Evolutionary conservation across 2,888 invertebrate genomes (phyloP), one percentile per base, ranked within the genome.

Genomic region (Spilosoma lubricipeda): DNA sequence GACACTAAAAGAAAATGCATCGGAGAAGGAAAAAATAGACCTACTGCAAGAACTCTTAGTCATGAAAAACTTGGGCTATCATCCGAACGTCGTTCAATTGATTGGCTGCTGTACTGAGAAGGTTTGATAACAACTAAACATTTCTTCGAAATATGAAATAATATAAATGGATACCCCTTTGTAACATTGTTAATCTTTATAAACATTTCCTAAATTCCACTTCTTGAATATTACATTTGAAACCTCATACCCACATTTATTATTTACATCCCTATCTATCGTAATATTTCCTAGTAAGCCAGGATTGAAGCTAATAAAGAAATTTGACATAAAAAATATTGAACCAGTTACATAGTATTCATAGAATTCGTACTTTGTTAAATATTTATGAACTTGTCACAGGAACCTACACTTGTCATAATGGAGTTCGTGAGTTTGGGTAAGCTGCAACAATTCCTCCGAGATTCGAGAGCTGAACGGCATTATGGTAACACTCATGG

Each of bases 1-100:
- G 93, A 99, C 99, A 0, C 95, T 99, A n/a, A 99, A 99, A 94
- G 99, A 98, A 91, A 98, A 98, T 86, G 98, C 99, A 0, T 97
- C 98, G 1, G 98, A 98, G 89, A 97, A 98, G 73, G 99, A 99
- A 90, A 97, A 98, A 82, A 96, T 97, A 56, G 99, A 99, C 91
- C 95, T 99, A n/a, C 91, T 98, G 0, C 98, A 98, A 70, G 99
- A 99, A 90, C 93, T 99, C 48, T 96, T 98, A 85, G 98, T 99
- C 48, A 99, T 99, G 99, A 99, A 99, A 94, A 97, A 97, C 89
- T 95, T 99, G 74, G 98, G 98, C 69, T 97, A 98, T 0, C 99
- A 99, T 95, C 97, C 98, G 1, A 99, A 99, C 89, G 98, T 99
- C 3, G 99, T 99, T 0, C 96, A 98, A 56, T 95, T 99, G 36